A percentile compares a stretch with the other conserved stretches of the same genome.
Conservation (phyloP, 1,140 invertebrate species). For the Drosophila pectinifera region DNA sequence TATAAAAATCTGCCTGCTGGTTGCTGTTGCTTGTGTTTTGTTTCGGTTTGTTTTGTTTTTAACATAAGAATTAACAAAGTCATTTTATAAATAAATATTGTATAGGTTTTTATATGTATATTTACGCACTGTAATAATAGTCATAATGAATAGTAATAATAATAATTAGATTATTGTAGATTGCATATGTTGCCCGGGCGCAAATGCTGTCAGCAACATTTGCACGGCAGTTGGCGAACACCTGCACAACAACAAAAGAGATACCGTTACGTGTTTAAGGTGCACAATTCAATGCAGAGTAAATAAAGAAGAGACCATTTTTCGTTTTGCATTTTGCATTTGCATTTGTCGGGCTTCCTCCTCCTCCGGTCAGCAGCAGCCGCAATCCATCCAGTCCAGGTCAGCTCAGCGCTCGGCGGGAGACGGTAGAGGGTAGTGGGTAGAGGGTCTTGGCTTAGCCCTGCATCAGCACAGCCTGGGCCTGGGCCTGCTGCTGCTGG, state of each 20-base stretch:
- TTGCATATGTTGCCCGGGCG: slow-evolving; percentile 81
- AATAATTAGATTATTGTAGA: slow-evolving; percentile 72
- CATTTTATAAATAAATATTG: slow-evolving; percentile 79
- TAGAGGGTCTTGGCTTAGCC: slow-evolving; percentile 28
- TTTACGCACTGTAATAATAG: slow-evolving; percentile 57
- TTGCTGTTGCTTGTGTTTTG: slow-evolving; percentile 27
- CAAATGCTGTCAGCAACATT: slow-evolving; percentile 69
- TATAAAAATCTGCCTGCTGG: slow-evolving; percentile 68
- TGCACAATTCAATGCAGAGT: slow-evolving; percentile 74
- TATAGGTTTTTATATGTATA: slow-evolving; percentile 50
- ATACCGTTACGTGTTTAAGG: slow-evolving; percentile 80
- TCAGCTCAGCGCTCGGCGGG: slow-evolving; percentile 6
- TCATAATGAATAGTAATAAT: slow-evolving; percentile 54
- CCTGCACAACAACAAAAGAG: slow-evolving; percentile 80
- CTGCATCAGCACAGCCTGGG: slow-evolving; percentile 57
- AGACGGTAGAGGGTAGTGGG: neutral
- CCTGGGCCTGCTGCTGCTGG: slow-evolving; percentile 49
- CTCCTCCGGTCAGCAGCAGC: slow-evolving; percentile 23
- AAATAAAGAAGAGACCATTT: slow-evolving; percentile 82
- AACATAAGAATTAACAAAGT: slow-evolving; percentile 82
- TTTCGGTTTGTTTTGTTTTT: slow-evolving; percentile 43
- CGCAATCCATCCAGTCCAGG: too few species aligned
- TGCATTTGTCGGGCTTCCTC: slow-evolving; percentile 35
- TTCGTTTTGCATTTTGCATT: slow-evolving; percentile 61
- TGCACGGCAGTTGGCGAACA: slow-evolving; percentile 81